Evolutionary conservation across 2,113 vertebrate species (phyloP), one percentile per base, ranked within the genome.

Genomic region (Oophaga pumilio): DNA sequence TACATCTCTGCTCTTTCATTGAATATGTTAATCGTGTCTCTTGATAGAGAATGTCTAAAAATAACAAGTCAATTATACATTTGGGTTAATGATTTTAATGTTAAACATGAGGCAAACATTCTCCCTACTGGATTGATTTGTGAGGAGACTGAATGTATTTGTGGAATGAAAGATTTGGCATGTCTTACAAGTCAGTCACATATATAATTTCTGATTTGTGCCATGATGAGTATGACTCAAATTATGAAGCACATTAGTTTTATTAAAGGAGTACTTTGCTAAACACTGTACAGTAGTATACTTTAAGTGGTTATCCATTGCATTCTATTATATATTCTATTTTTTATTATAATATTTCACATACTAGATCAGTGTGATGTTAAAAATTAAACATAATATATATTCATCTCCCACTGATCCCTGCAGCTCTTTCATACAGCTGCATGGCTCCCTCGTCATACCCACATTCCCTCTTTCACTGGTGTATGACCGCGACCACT

Each of bases 211-310:
- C 17, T 84, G 66, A 73, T 84, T n/a, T 33, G 49, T 69, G 56
- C 11, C 26, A n/a, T 53, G 43, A 69, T 18, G n/a, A 57, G 11
- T 71, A 57, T 26, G 28, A 73, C 57, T 84, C 52, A 71, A 57
- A 33, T 28, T 1, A 73, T 8, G 73, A 57, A 84, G 18, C 15
- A 17, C 14, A 9, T 71, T 14, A 15, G 11, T 28, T 52, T 17
- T 62, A 33, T 0, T 2, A 14, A 53, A 28, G 85, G 92, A 92
- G 92, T 90, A 92, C 80, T 43, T 1, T 14, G 28, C 13, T 28
- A 15, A 26, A 69, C 28, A 69, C 26, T 33, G 13, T 13, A 69
- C 24, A 28, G 13, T 13, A 13, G 2, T 28, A 28, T 69, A 0
- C 26, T 28, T 26, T 43, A 43, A 43, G 33, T 43, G 33, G 33